A percentile compares a stretch with the other conserved stretches of the same genome.
These are phyloP conservation scores for Chesias legatella DNA, from an alignment of 2,888 invertebrate species.

Conservation along the genomic window DNA sequence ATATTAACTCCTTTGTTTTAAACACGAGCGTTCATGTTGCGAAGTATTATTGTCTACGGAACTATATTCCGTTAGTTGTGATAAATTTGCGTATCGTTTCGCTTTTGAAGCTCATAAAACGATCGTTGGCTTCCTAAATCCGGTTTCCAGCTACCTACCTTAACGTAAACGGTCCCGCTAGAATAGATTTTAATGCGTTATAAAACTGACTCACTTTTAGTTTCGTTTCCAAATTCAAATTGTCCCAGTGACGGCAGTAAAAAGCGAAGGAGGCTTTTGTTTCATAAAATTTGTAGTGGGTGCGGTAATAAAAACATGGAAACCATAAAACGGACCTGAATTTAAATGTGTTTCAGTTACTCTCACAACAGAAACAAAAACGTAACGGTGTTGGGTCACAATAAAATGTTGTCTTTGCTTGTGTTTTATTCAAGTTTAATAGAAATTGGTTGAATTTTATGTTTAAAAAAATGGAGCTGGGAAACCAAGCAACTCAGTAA, in stretches of 20 bases:
- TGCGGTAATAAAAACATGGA: conserved; percentile 24
- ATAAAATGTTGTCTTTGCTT: no score
- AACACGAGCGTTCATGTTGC: background rate
- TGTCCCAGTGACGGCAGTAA: conserved; percentile 18
- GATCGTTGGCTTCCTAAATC: conserved; percentile 25
- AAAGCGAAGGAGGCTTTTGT: conserved; percentile 19
- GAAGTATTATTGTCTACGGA: background rate
- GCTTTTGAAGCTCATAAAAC: conserved; percentile 18
- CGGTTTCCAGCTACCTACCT: conserved; percentile 26
- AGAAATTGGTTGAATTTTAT: no score
- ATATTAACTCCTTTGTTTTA: conserved; percentile 32
- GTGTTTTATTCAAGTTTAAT: no score
- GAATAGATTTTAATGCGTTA: conserved; percentile 21
- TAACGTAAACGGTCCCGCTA: conserved; percentile 20
- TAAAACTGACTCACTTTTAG: conserved; percentile 27
- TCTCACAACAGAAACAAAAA: conserved; percentile 7
- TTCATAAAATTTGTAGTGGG: conserved; percentile 27
- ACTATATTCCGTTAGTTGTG: conserved; percentile 8
- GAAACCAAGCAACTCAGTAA: no score
- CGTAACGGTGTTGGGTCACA: background rate
- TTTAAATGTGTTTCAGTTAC: conserved; percentile 6
- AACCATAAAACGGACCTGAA: conserved; percentile 26
- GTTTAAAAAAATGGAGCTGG: no score
- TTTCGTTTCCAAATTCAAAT: conserved; percentile 24
- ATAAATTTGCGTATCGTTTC: conserved; percentile 27